phyloP scores from a whole-genome alignment of 1,140 invertebrate genomes.

The Aphidius gifuensis region DNA sequence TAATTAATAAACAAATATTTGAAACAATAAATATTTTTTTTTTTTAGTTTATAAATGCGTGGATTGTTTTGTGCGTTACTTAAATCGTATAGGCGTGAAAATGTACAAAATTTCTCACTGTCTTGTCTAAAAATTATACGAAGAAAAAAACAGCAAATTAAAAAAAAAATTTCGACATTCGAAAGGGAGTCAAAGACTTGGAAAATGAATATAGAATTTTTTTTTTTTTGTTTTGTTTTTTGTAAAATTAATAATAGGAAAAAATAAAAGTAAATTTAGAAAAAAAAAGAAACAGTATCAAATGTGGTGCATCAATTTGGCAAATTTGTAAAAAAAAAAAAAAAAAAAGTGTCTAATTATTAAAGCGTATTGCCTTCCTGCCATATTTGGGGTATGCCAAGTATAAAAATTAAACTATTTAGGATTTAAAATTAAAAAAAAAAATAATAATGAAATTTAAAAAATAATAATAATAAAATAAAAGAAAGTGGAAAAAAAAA shows the following conservation, averaged over 20 bases:
- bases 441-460: slow-evolving; percentile 45
- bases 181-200: slow-evolving; percentile 23
- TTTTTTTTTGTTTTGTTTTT: too few species aligned
- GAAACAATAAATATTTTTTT: too few species aligned
- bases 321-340: slow-evolving; percentile 33
- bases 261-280: slow-evolving; percentile 16
- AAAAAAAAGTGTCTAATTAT: slow-evolving; percentile 45
- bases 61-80: slow-evolving; percentile 8
- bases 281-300: slow-evolving; percentile 11
- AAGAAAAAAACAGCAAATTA: background rate
- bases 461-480: slow-evolving; percentile 49
- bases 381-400: slow-evolving; percentile 59
- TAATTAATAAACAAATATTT: background rate
- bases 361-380: slow-evolving; percentile 56
- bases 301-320: slow-evolving; percentile 21
- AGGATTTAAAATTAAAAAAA: slow-evolving; percentile 45
- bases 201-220: background rate
- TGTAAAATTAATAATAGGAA: slow-evolving; percentile 18
- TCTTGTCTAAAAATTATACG: slow-evolving; percentile 1
- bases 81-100: slow-evolving; percentile 14
- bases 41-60: background rate
- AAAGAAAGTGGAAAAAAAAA: slow-evolving; percentile 37
- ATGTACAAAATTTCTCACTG: slow-evolving; percentile 29
- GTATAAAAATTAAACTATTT: slow-evolving; percentile 58
- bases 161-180: background rate